Percentiles rank a stretch among this genome's conserved stretches.
These are phyloP conservation scores for Malurus splendens DNA, from an alignment of 2,797 vertebrate species.

Conservation along the genomic window DNA sequence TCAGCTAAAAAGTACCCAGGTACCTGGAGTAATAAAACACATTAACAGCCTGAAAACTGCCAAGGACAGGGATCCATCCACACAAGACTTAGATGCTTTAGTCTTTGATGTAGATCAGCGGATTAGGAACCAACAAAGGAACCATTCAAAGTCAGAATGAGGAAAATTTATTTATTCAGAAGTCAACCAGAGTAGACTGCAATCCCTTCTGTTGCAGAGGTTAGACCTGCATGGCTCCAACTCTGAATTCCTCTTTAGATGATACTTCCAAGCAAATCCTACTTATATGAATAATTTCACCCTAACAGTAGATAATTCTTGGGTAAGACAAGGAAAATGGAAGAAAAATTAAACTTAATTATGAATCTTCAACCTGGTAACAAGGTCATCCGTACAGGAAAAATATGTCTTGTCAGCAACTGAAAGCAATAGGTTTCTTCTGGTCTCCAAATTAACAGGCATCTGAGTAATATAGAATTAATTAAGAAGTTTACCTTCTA, in stretches of 20 bases:
- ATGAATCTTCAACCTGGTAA: background rate
- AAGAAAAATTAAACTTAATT: background rate
- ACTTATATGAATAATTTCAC: background rate
- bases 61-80: fast-evolving
- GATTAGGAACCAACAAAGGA: background rate
- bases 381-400: background rate
- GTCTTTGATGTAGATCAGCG: background rate
- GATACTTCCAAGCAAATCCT: background rate
- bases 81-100: background rate
- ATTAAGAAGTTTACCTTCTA: background rate
- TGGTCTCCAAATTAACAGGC: background rate
- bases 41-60: background rate
- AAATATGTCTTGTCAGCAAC: background rate
- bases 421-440: background rate
- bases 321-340: background rate
- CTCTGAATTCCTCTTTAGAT: background rate
- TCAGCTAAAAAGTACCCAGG: background rate
- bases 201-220: fast-evolving
- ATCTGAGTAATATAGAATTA: background rate
- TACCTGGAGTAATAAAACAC: background rate
- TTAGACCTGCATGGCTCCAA: background rate
- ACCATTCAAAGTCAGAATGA: background rate
- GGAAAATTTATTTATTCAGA: background rate
- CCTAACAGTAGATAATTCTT: background rate
- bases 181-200: fast-evolving